A percentile compares a stretch with the other conserved stretches of the same genome.
These are phyloP conservation scores for Dusona sp. DNA, from an alignment of 2,888 invertebrate genomes.

Conservation along the genomic window DNA sequence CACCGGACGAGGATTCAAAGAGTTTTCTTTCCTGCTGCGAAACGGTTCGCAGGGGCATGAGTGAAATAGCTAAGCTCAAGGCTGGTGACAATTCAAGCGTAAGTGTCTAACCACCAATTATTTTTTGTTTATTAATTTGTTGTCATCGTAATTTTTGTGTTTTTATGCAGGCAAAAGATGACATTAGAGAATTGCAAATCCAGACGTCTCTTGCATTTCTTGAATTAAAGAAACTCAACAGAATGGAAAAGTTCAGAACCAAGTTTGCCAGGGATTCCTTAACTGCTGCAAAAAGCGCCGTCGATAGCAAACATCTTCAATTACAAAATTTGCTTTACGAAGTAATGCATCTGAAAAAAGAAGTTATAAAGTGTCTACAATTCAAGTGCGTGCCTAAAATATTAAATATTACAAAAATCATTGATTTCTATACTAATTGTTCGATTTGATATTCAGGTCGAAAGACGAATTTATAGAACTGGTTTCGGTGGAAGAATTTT, in stretches of 20 bases:
- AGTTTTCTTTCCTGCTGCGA: constrained; percentile 90
- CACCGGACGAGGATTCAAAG: constrained; percentile 89
- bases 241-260: constrained; percentile 95
- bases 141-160: constrained; percentile 65
- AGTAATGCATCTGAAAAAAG: constrained; percentile 96
- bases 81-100: constrained; percentile 86
- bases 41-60: constrained; percentile 89
- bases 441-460: constrained; percentile 86
- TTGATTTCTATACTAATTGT: constrained; percentile 4
- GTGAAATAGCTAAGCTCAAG: constrained; percentile 90
- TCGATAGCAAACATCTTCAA: constrained; percentile 95
- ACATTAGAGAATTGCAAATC: constrained; percentile 89
- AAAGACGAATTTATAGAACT: constrained; percentile 97
- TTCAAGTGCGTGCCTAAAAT: constrained; percentile 89
- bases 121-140: too few relatives aligned
- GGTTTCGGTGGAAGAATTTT: constrained; percentile 93
- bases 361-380: constrained; percentile 97
- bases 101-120: too few relatives aligned
- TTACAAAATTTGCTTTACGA: constrained; percentile 97
- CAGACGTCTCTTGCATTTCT: constrained; percentile 92
- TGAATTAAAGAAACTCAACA: constrained; percentile 95
- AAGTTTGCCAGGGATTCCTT: constrained; percentile 93
- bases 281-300: constrained; percentile 93
- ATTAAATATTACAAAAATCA: neutral
- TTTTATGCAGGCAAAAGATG: constrained; percentile 86